Percentiles rank a stretch among this genome's conserved stretches.
Conservation (phyloP, 2,113 vertebrate genomes). For the Ploceus nigricollis region DNA sequence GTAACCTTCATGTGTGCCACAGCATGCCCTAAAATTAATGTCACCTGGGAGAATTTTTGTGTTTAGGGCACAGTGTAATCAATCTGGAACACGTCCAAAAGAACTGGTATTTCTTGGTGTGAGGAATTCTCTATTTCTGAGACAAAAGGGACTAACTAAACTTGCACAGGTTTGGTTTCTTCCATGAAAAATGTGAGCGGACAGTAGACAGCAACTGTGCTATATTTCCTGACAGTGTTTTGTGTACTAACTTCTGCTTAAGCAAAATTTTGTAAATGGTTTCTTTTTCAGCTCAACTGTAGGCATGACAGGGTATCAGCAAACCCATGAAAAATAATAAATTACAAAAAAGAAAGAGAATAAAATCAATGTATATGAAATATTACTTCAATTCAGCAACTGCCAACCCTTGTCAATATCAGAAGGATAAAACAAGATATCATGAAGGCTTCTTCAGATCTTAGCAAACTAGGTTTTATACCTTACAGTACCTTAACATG, state of each 20-base stretch:
- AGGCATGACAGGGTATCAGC: neutral
- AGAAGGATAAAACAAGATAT: neutral
- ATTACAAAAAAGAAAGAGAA: neutral
- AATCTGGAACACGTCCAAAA: neutral
- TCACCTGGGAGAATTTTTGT: neutral
- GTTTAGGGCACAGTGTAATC: neutral
- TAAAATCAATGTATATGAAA: neutral
- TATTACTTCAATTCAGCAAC: neutral
- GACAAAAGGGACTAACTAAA: neutral
- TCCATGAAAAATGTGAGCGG: neutral
- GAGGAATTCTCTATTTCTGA: neutral
- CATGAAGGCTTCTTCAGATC: neutral
- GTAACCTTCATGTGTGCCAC: neutral
- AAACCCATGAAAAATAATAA: neutral
- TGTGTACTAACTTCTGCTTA: neutral
- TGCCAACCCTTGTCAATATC: neutral
- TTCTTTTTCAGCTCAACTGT: neutral
- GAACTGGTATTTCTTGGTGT: neutral
- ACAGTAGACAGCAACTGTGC: neutral
- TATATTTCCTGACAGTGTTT: neutral
- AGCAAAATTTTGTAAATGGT: neutral
- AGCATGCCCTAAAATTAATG: neutral
- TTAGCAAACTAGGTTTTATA: neutral
- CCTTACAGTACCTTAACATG: neutral
- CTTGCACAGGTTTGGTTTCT: neutral